Percentiles rank a stretch among this genome's conserved stretches.
phyloP scores from a whole-genome alignment of 2,797 vertebrate genomes.

The Falco biarmicus region DNA sequence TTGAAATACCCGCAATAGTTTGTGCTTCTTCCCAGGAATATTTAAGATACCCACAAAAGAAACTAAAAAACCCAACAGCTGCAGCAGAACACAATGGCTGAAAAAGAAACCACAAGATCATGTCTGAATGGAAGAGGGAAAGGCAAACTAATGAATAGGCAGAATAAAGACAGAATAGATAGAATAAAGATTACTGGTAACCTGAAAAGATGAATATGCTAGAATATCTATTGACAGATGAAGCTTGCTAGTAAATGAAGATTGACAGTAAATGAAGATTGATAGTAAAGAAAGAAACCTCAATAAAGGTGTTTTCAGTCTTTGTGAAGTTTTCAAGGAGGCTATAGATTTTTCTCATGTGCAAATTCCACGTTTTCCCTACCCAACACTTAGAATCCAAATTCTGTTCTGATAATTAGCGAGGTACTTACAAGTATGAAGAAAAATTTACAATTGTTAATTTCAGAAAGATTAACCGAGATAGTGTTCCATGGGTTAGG shows the following conservation, averaged over 20 bases:
- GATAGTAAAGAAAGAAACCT: background rate
- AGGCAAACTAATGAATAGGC: background rate
- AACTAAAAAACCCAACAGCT: background rate
- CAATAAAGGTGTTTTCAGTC: background rate
- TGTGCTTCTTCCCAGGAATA: constrained; percentile 24
- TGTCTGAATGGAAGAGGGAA: background rate
- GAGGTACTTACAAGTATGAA: accelerated
- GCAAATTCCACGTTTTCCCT: background rate
- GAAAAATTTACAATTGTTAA: background rate
- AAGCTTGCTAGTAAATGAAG: background rate
- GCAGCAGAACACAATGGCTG: background rate
- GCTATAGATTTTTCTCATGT: background rate
- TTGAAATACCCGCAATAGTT: constrained; percentile 40
- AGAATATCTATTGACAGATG: background rate
- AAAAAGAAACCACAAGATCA: background rate
- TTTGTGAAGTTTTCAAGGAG: background rate
- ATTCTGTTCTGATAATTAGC: background rate
- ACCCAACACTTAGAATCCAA: background rate
- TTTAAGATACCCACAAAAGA: background rate
- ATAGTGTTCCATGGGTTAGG: background rate
- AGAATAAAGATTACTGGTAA: background rate
- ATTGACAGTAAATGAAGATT: background rate
- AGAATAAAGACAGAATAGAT: background rate
- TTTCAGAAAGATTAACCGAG: background rate
- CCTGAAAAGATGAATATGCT: background rate